A percentile compares a stretch with the other conserved stretches of the same genome.
These are phyloP conservation scores for Triops longicaudatus DNA, from an alignment of 1,140 invertebrate genomes.

Conservation along the genomic window DNA sequence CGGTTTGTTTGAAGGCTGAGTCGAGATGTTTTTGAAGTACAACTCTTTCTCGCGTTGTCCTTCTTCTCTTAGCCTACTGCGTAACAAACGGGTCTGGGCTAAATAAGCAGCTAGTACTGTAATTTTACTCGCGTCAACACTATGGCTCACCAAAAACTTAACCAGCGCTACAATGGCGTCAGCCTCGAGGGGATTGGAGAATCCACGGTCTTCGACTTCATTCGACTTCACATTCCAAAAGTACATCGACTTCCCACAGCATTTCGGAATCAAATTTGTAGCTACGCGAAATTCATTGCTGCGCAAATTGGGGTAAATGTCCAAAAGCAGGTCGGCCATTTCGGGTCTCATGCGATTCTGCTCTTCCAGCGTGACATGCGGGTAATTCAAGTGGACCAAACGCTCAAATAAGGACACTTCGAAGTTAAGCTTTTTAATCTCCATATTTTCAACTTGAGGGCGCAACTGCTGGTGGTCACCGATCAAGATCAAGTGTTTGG, in stretches of 20 bases:
- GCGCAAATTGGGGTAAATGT: conserved; percentile 23
- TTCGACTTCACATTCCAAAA: neutral
- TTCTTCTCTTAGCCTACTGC: neutral
- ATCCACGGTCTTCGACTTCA: conserved; percentile 17
- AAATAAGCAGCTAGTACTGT: conserved; percentile 21
- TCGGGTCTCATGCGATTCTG: conserved; percentile 35
- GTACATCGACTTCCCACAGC: neutral
- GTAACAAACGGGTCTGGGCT: conserved; percentile 12
- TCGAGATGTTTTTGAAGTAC: neutral
- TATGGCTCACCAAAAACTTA: conserved; percentile 16
- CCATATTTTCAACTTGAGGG: conserved; percentile 32
- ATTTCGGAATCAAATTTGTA: neutral
- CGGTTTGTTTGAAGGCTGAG: neutral
- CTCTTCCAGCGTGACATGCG: neutral
- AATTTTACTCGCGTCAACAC: neutral
- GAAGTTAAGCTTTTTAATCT: conserved; percentile 33
- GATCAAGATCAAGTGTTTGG: conserved; percentile 44
- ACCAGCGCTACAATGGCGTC: neutral
- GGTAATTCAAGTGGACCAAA: conserved; percentile 33
- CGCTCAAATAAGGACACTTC: conserved; percentile 38
- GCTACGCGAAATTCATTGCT: neutral
- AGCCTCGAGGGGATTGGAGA: conserved; percentile 20
- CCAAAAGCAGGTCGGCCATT: conserved; percentile 31
- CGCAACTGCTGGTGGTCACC: conserved; percentile 35
- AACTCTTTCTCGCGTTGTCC: neutral